Percentiles rank a stretch among this genome's conserved stretches.
Conservation (phyloP, 1,140 invertebrate species). For the Drosophila littoralis region DNA sequence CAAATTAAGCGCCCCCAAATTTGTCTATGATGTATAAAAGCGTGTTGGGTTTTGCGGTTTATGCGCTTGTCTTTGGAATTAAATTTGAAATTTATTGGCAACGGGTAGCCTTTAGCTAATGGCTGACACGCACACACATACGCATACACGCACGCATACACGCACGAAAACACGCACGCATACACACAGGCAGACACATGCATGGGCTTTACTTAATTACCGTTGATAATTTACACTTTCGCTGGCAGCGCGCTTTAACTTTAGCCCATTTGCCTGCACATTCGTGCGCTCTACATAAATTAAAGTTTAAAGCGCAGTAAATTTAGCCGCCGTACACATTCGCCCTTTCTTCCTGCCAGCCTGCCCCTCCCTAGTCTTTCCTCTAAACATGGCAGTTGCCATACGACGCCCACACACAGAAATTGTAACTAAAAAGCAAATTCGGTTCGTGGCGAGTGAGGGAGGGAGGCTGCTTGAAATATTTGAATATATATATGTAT, state of each 20-base stretch:
- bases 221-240: conserved; percentile 80
- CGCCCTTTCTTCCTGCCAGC: no score
- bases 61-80: conserved; percentile 53
- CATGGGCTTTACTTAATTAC: conserved; percentile 72
- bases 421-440: conserved; percentile 48
- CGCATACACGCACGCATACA: conserved; percentile 9
- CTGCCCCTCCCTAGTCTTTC: background rate
- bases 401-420: conserved; percentile 8
- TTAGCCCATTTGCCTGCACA: conserved; percentile 49
- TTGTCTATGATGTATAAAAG: conserved; percentile 21
- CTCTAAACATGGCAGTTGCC: conserved; percentile 19
- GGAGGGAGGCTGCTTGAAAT: conserved; percentile 1
- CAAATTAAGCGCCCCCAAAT: conserved; percentile 1
- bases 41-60: conserved; percentile 51
- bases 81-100: conserved; percentile 78
- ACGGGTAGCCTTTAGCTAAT: conserved; percentile 60
- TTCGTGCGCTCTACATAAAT: conserved; percentile 66
- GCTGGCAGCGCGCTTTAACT: conserved; percentile 62
- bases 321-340: conserved; percentile 28
- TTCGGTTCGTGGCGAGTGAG: background rate
- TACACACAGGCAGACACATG: background rate
- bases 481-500: conserved; percentile 21
- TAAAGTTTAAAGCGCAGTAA: conserved; percentile 78
- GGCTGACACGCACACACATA: conserved; percentile 25
- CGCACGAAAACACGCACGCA: conserved; percentile 10